Base-by-base conservation (phyloP, 2,113 vertebrate genomes). In the Neopipo cinnamomea region DNA sequence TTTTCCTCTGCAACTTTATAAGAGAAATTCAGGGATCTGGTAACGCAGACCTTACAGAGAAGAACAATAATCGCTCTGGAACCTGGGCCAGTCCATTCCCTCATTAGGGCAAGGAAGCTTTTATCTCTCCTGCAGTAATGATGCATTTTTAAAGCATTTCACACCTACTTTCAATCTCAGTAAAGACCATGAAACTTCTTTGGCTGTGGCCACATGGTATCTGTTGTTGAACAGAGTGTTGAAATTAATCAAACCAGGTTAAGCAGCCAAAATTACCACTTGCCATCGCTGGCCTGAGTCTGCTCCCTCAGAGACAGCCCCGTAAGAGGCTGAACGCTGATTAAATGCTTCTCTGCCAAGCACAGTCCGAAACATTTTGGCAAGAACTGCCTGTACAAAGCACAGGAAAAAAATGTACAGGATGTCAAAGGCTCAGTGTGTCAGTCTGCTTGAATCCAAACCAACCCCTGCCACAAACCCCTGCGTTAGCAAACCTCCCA, bases 241-340 rank as follows among this genome's bases (percentile, higher is more conserved):
- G 53, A 94, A 91, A 91, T 67, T 68, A 86, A 96, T 91, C 84
- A 85, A 46, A 49, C 19, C 84, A 58, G 61, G 82, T 85, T 49
- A 92, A 73, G 71, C 88, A 82, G 93, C 82, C 81, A 85, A 92
- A 89, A 96, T 96, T 89, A 77, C 81, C 78, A 50, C 90, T 96
- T 85, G 83, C 82, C 85, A 56, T 94, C 7, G 2, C 37, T 74
- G 2, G 42, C 76, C 82, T 72, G 85, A 81, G 77, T 78, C 85
- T 24, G 31, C 67, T 90, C 67, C 91, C 86, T 85, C 67, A 12
- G 91, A 93, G 91, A 71, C 84, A 77, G 81, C 61, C 66, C 50
- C 0, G 14, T 30, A 75, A 83, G 84, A 67, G 85, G 24, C 47
- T 79, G 87, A 87, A 70, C 0, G 12, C 74, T 92, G 95, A 88